phyloP scores from a whole-genome alignment of 1,140 invertebrate genomes.

The Orius laevigatus region DNA sequence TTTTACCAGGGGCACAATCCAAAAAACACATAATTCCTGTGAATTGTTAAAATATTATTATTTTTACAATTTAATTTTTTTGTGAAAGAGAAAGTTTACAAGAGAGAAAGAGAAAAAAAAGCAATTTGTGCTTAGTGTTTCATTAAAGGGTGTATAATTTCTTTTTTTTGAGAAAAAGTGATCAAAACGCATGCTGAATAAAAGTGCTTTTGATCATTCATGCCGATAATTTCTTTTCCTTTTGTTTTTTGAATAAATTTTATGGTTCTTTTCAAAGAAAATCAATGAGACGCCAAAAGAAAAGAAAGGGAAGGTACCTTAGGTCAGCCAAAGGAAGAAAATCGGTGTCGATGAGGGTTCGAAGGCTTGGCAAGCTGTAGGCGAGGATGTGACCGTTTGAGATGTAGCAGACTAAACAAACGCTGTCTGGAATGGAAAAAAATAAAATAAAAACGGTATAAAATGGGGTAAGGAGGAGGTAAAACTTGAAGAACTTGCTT shows the following conservation, averaged over 20 bases:
- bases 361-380: constrained; percentile 84
- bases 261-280: neutral
- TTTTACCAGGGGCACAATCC: too few species aligned
- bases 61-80: neutral
- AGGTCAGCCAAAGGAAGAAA: constrained; percentile 85
- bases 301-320: constrained; percentile 45
- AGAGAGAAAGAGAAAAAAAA: neutral
- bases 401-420: constrained; percentile 83
- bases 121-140: too few species aligned
- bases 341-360: constrained; percentile 78
- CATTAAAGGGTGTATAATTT: too few species aligned
- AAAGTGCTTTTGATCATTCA: neutral
- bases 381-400: constrained; percentile 83
- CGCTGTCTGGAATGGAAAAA: constrained; percentile 51
- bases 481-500: neutral
- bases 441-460: neutral
- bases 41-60: constrained; percentile 3
- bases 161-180: too few species aligned
- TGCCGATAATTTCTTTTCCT: neutral
- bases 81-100: neutral
- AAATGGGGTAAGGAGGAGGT: neutral
- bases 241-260: constrained; percentile 2
- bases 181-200: too few species aligned
- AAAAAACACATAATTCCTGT: neutral
- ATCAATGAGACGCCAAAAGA: constrained; percentile 7